Conservation (phyloP, 30 jellyfish, hydroid and myxozoan genomes). For the Cassiopea andromeda region DNA sequence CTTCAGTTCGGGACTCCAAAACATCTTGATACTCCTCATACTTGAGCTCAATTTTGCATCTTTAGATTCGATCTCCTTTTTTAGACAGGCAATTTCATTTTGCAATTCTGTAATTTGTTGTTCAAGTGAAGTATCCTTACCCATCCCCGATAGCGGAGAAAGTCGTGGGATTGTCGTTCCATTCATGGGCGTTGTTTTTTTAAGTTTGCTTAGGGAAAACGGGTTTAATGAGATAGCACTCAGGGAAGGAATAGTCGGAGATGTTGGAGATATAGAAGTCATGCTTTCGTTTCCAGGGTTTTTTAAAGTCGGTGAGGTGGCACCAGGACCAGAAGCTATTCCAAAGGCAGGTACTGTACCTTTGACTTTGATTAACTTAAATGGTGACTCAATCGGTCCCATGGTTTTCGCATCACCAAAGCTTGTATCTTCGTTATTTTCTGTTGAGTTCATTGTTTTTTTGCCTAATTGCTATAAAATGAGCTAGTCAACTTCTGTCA, state of each 20-base stretch:
- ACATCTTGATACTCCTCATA: constrained; percentile 88
- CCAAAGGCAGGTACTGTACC: constrained; percentile 54
- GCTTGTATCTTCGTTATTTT: neutral
- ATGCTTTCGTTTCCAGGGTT: constrained; percentile 30
- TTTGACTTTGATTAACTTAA: constrained; percentile 65
- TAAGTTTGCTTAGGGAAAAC: constrained; percentile 57
- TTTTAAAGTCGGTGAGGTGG: constrained; percentile 21
- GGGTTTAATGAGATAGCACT: constrained; percentile 67
- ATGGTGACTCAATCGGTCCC: constrained; percentile 70
- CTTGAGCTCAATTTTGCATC: constrained; percentile 94
- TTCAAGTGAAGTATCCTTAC: constrained; percentile 55
- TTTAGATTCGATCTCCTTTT: constrained; percentile 79
- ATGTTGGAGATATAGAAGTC: constrained; percentile 39
- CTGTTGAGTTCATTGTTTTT: constrained; percentile 56
- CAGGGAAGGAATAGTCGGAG: constrained; percentile 52
- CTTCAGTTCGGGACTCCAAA: constrained; percentile 97
- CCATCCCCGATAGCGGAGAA: constrained; percentile 62
- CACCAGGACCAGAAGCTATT: neutral
- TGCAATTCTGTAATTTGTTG: constrained; percentile 73
- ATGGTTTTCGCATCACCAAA: constrained; percentile 11
- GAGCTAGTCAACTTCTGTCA: constrained; percentile 13
- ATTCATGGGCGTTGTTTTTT: constrained; percentile 60
- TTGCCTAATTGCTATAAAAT: constrained; percentile 10
- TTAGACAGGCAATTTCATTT: constrained; percentile 67
- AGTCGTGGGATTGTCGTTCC: constrained; percentile 56